phyloP scores from a whole-genome alignment of 2,888 invertebrate species.

The Heliconius charithonia region DNA sequence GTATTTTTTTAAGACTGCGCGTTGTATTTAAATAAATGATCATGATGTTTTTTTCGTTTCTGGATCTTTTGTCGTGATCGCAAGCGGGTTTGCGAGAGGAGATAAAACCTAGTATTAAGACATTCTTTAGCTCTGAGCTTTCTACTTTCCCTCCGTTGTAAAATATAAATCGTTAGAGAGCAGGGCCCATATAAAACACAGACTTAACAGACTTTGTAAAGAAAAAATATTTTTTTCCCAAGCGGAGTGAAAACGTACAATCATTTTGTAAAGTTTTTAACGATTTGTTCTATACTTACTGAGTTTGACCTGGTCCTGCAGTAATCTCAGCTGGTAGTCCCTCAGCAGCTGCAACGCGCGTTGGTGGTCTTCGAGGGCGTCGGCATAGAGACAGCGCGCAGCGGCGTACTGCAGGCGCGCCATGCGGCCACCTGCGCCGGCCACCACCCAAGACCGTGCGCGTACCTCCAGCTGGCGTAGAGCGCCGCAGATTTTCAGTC shows the following conservation, averaged over 20 bases:
- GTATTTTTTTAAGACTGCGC: background rate
- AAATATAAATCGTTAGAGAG: too few relatives aligned
- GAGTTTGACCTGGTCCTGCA: constrained; percentile 83
- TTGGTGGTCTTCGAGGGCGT: constrained; percentile 69
- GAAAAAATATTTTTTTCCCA: too few relatives aligned
- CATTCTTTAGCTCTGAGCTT: too few relatives aligned
- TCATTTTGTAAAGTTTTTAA: too few relatives aligned
- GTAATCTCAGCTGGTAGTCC: constrained; percentile 78
- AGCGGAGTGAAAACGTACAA: too few relatives aligned
- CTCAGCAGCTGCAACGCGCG: constrained; percentile 78
- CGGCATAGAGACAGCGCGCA: constrained; percentile 71
- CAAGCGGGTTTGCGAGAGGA: background rate
- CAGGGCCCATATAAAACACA: too few relatives aligned
- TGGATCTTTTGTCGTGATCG: background rate
- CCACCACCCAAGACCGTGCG: constrained; percentile 57
- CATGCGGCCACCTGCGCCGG: constrained; percentile 71
- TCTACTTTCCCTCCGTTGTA: too few relatives aligned
- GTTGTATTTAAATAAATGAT: background rate
- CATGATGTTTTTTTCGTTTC: background rate
- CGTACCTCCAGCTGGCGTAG: constrained; percentile 77
- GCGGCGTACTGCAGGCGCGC: constrained; percentile 73
- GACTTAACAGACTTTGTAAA: too few relatives aligned
- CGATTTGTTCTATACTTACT: constrained; percentile 67
- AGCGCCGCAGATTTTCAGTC: constrained; percentile 80
- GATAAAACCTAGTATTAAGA: too few relatives aligned